Conservation (phyloP, 2,888 invertebrate species). For the Mycalesis mineus region DNA sequence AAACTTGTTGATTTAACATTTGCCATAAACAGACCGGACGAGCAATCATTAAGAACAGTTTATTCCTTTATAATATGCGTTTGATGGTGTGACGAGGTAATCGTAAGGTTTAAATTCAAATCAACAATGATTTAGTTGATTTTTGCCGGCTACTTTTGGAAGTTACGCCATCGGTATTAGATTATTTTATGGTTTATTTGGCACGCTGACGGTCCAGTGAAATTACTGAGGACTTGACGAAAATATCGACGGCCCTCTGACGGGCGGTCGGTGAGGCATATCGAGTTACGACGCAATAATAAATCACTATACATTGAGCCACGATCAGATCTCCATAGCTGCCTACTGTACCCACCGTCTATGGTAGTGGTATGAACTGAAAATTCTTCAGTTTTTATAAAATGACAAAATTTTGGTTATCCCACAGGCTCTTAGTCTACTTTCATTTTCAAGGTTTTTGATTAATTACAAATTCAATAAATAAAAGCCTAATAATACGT, state of each 20-base stretch:
- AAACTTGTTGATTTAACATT: conserved; percentile 68
- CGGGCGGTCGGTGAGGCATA: conserved; percentile 58
- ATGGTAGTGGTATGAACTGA: too few species aligned
- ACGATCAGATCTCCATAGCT: too few species aligned
- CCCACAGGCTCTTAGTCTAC: too few species aligned
- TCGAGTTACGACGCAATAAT: conserved; percentile 48
- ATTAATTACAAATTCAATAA: too few species aligned
- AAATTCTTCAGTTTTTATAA: too few species aligned
- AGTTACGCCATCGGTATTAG: conserved; percentile 32
- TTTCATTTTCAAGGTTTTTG: too few species aligned
- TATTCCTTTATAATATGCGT: conserved; percentile 52
- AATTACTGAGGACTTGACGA: conserved; percentile 40
- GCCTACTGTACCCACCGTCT: too few species aligned
- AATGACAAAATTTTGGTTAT: background rate
- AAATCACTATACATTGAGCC: background rate
- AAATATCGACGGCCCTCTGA: conserved; percentile 58
- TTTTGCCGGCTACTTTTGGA: background rate
- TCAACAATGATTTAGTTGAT: conserved; percentile 9
- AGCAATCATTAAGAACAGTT: conserved; percentile 43
- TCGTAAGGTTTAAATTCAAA: conserved; percentile 31
- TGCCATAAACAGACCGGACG: conserved; percentile 50
- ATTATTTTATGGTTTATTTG: conserved; percentile 57
- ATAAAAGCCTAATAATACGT: too few species aligned
- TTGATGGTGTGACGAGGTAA: conserved; percentile 43
- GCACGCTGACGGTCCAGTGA: conserved; percentile 3